phyloP scores from a whole-genome alignment of 1,140 invertebrate genomes.

The Orius insidiosus region DNA sequence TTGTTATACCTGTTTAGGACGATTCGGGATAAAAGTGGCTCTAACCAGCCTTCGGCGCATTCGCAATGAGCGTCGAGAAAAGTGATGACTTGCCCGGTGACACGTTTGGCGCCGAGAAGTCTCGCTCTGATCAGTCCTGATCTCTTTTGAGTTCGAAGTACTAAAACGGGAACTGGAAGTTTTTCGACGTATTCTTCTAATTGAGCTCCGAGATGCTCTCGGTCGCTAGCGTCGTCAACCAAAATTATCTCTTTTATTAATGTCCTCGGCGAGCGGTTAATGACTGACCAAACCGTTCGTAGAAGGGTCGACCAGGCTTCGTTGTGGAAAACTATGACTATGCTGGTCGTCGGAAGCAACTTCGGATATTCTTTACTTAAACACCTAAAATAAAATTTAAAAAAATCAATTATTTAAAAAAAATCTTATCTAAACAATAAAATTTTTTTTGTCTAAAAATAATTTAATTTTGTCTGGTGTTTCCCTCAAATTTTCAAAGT shows the following conservation, averaged over 20 bases:
- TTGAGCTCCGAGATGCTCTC: constrained; percentile 73
- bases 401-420: too few species aligned
- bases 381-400: constrained; percentile 45
- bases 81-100: constrained; percentile 84
- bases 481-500: too few species aligned
- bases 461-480: too few species aligned
- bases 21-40: constrained; percentile 76
- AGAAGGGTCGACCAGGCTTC: constrained; percentile 94
- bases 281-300: constrained; percentile 90
- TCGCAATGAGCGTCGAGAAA: constrained; percentile 96
- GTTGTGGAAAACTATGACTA: constrained; percentile 96
- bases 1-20: constrained; percentile 55
- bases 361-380: constrained; percentile 58
- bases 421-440: too few species aligned
- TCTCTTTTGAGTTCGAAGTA: constrained; percentile 72
- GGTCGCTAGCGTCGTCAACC: constrained; percentile 89
- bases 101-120: constrained; percentile 76
- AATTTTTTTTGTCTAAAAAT: too few species aligned
- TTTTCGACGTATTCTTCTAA: constrained; percentile 78
- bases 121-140: constrained; percentile 87
- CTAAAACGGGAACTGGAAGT: constrained; percentile 64
- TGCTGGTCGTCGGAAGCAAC: constrained; percentile 70
- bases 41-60: constrained; percentile 80
- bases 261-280: constrained; percentile 72
- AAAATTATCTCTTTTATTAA: constrained; percentile 87